Conservation (phyloP, 2,797 vertebrate genomes). For the Anolis apletophallus region DNA sequence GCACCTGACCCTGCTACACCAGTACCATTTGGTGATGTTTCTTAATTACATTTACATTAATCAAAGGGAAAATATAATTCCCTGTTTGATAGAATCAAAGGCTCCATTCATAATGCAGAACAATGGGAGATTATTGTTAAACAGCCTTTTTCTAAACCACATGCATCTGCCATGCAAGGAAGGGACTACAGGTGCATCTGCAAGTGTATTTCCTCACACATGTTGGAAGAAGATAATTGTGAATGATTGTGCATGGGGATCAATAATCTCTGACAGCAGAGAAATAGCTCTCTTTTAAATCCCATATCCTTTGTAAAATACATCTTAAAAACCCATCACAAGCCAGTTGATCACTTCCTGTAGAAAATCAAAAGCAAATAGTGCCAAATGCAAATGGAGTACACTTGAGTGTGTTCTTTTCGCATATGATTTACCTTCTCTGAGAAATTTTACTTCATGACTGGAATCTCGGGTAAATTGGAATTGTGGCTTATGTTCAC, state of each 20-base stretch:
- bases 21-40: neutral
- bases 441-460: conserved; percentile 10
- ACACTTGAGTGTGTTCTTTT: conserved; percentile 13
- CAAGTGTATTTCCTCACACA: conserved; percentile 4
- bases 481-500: neutral
- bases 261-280: neutral
- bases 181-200: neutral
- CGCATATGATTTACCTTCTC: neutral
- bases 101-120: neutral
- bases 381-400: neutral
- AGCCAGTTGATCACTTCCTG: neutral
- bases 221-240: conserved; percentile 16
- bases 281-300: neutral
- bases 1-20: neutral
- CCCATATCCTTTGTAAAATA: neutral
- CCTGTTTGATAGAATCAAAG: conserved; percentile 22
- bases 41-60: neutral
- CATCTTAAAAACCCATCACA: conserved; percentile 31
- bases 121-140: neutral
- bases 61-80: neutral
- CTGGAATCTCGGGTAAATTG: neutral
- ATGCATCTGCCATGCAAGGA: neutral
- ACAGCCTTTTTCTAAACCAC: neutral
- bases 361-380: conserved; percentile 18
- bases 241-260: neutral